These are phyloP conservation scores for Callocephalon fimbriatum DNA, from an alignment of 2,113 vertebrate species.

Conservation along the genomic window DNA sequence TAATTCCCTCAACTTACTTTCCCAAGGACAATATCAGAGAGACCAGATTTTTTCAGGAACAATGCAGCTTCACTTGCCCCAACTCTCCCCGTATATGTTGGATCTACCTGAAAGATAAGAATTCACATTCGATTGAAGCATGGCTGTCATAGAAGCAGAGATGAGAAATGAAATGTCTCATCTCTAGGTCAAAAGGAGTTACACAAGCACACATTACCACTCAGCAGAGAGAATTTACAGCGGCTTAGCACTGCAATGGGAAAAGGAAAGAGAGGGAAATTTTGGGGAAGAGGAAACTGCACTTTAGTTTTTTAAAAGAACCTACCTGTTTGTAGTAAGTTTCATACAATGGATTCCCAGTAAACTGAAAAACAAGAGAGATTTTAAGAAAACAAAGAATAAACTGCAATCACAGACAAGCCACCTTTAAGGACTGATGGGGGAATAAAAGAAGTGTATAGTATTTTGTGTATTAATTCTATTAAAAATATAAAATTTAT, in stretches of 20 bases:
- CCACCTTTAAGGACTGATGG: background rate
- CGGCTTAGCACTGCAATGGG: background rate
- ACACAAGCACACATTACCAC: background rate
- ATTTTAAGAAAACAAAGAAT: background rate
- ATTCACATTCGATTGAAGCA: background rate
- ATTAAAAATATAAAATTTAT: fast-evolving
- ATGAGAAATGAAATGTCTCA: background rate
- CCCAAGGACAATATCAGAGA: conserved; percentile 90
- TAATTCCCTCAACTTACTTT: conserved; percentile 81
- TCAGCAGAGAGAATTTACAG: background rate
- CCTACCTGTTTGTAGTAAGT: conserved; percentile 94
- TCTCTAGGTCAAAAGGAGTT: background rate
- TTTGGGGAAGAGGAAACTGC: background rate
- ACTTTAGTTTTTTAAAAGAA: background rate
- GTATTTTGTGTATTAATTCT: background rate
- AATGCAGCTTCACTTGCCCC: conserved; percentile 93
- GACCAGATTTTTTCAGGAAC: conserved; percentile 95
- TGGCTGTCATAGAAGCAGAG: background rate
- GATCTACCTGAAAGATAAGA: conserved; percentile 87
- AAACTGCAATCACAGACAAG: background rate
- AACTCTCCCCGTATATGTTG: conserved; percentile 89
- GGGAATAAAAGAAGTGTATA: fast-evolving
- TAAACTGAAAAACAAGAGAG: conserved; percentile 78
- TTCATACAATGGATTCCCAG: conserved; percentile 92
- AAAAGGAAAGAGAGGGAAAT: background rate